phyloP scores from a whole-genome alignment of 2,797 vertebrate species.

The Argya squamiceps region DNA sequence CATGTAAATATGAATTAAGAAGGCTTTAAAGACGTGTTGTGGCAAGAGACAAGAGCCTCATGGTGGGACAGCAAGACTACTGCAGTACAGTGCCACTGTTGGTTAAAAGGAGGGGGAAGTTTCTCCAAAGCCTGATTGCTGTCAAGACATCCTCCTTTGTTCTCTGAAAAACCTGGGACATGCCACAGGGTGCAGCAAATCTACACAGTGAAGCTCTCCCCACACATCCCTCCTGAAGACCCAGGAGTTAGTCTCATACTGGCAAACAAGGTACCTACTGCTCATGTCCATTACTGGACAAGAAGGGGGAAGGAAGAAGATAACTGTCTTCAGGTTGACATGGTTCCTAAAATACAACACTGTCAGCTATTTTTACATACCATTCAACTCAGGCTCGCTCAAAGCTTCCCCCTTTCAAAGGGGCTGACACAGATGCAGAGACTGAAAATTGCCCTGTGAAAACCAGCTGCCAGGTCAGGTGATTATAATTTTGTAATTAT shows the following conservation, averaged over 20 bases:
- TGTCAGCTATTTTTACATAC: not conserved
- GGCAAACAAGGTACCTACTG: not conserved
- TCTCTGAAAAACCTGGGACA: not conserved
- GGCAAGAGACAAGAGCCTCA: not conserved
- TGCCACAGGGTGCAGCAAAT: not conserved
- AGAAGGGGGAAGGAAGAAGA: not conserved
- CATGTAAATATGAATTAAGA: not conserved
- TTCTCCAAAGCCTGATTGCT: not conserved
- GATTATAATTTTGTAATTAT: not conserved
- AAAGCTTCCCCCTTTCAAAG: not conserved
- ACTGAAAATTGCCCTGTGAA: not conserved
- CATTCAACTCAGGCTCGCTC: not conserved
- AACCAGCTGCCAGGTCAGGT: not conserved
- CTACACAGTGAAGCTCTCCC: not conserved
- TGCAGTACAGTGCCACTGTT: not conserved
- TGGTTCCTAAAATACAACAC: not conserved
- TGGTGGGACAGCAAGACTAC: not conserved
- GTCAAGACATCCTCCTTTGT: not conserved
- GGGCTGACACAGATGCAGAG: not conserved
- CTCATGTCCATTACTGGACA: not conserved
- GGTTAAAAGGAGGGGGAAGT: not conserved
- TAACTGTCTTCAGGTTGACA: not conserved
- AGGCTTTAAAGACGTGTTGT: not conserved
- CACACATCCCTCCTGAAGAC: not conserved
- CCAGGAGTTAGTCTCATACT: not conserved